phyloP scores from a whole-genome alignment of 2,888 invertebrate species.

The Phortica magna region DNA sequence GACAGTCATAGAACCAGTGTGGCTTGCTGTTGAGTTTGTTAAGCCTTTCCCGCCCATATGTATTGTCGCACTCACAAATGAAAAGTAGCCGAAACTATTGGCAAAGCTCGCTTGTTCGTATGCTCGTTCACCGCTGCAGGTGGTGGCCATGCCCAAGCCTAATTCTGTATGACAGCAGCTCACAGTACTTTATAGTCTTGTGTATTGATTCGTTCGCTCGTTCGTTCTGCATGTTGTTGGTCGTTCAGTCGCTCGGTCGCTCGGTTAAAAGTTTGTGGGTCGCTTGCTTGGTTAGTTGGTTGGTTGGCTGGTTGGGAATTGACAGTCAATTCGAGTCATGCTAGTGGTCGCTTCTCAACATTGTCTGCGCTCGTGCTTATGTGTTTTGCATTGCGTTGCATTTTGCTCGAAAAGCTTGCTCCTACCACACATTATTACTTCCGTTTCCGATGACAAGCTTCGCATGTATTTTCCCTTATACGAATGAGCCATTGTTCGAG shows the following conservation, averaged over 20 bases:
- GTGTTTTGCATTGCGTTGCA: too few species aligned
- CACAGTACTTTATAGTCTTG: background rate
- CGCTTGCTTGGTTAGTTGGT: background rate
- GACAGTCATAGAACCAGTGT: too few species aligned
- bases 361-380: too few species aligned
- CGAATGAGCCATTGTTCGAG: background rate
- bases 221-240: background rate
- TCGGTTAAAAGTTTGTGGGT: background rate
- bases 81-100: slow-evolving; percentile 4
- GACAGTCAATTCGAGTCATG: too few species aligned
- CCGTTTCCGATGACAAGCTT: slow-evolving; percentile 14
- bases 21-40: background rate
- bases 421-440: slow-evolving; percentile 14
- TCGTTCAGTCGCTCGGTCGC: background rate
- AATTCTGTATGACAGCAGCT: slow-evolving; percentile 2
- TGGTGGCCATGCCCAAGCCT: background rate
- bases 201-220: background rate
- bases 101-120: background rate
- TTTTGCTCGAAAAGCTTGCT: too few species aligned
- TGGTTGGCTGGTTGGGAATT: background rate
- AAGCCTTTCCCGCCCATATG: background rate
- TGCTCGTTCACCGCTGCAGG: background rate
- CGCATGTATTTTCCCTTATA: background rate
- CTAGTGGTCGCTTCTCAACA: too few species aligned
- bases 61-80: slow-evolving; percentile 24